Conservation (phyloP, 2,888 invertebrate genomes). For the Magallana nippona region DNA sequence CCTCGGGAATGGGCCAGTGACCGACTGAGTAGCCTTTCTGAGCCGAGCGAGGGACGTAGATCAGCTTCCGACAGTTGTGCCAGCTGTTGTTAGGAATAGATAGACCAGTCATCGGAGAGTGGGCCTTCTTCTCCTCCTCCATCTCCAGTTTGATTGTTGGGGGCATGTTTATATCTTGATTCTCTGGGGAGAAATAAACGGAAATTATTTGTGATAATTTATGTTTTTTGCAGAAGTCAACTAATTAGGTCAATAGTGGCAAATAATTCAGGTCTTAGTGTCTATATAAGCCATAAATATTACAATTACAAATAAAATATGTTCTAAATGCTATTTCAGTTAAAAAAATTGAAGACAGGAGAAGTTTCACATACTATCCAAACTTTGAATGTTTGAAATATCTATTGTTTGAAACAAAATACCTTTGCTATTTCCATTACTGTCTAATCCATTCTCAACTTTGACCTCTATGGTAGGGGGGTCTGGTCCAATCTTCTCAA, state of each 20-base stretch:
- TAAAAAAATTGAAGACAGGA: too few relatives aligned
- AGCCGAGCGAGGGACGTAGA: conserved; percentile 94
- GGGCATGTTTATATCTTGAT: conserved; percentile 70
- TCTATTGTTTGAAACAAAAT: neutral
- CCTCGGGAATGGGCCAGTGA: conserved; percentile 99
- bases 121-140: conserved; percentile 61
- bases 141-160: conserved; percentile 53
- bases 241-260: neutral
- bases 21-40: conserved; percentile 93
- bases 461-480: conserved; percentile 73
- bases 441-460: conserved; percentile 45
- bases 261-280: too few relatives aligned
- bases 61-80: conserved; percentile 92
- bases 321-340: too few relatives aligned
- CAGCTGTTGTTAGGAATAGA: conserved; percentile 81
- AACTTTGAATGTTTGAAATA: too few relatives aligned
- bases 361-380: too few relatives aligned
- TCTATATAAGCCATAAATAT: too few relatives aligned
- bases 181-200: conserved; percentile 61
- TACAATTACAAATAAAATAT: too few relatives aligned
- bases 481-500: conserved; percentile 96
- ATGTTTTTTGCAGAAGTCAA: neutral
- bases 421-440: conserved; percentile 64
- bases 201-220: neutral
- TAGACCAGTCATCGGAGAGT: conserved; percentile 80